These are phyloP conservation scores for Scolopax bukidnonensis DNA, from an alignment of 2,797 vertebrate genomes.

Conservation along the genomic window DNA sequence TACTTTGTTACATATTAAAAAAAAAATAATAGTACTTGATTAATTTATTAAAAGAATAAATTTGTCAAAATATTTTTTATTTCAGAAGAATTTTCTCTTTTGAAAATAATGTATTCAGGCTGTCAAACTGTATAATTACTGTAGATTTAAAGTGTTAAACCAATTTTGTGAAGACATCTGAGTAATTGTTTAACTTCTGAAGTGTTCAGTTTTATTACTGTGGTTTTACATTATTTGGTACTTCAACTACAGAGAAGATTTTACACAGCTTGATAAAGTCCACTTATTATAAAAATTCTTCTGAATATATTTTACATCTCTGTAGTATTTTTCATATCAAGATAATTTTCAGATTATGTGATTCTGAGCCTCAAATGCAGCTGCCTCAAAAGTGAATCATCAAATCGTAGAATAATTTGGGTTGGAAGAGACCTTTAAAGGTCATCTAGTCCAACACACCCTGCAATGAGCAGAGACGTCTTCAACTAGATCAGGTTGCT, in stretches of 20 bases:
- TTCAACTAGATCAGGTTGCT: background rate
- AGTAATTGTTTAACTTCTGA: background rate
- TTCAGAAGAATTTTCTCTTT: background rate
- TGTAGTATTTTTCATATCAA: background rate
- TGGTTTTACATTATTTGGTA: background rate
- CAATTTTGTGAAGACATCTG: background rate
- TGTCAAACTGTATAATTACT: background rate
- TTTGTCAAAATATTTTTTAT: background rate
- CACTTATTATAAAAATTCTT: background rate
- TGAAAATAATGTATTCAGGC: background rate
- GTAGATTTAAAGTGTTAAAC: background rate
- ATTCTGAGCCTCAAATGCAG: background rate
- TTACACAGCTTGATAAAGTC: background rate
- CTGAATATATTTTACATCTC: background rate
- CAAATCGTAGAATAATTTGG: background rate
- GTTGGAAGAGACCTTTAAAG: background rate
- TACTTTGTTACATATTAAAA: background rate
- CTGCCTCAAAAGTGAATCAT: background rate
- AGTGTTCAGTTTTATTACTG: background rate
- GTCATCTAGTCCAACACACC: background rate
- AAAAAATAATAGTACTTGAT: background rate
- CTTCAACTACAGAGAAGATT: background rate
- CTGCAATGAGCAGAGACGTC: background rate
- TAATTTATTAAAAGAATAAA: background rate
- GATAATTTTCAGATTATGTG: background rate